These are phyloP conservation scores for Bungarus multicinctus DNA, from an alignment of 2,113 vertebrate genomes.

Conservation along the genomic window DNA sequence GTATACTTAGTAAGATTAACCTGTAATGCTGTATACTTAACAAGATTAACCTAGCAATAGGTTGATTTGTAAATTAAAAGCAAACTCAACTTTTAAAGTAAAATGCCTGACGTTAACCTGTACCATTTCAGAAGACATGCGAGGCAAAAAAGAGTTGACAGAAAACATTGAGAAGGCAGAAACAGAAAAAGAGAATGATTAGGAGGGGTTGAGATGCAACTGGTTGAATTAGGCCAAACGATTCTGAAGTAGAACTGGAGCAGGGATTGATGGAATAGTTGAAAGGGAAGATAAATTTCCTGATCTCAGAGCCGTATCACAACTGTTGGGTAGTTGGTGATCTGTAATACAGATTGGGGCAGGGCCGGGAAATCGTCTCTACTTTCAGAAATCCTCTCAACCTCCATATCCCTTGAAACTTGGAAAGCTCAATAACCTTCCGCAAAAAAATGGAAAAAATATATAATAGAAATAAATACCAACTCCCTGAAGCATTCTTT, in stretches of 20 bases:
- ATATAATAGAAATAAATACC: neutral
- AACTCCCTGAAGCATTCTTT: neutral
- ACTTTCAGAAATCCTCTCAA: neutral
- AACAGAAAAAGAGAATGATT: neutral
- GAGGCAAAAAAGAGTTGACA: neutral
- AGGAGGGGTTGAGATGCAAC: neutral
- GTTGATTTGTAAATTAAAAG: neutral
- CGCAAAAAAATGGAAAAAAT: neutral
- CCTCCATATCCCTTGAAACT: neutral
- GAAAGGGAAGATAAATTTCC: neutral
- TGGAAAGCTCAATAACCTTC: neutral
- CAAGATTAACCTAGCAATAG: neutral
- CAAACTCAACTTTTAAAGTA: neutral
- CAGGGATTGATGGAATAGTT: neutral
- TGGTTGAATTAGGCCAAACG: neutral
- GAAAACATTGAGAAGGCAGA: neutral
- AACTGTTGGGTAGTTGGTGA: neutral
- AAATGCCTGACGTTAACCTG: neutral
- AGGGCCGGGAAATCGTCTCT: neutral
- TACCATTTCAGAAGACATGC: neutral
- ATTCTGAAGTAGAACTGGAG: neutral
- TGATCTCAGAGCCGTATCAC: neutral
- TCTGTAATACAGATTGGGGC: neutral
- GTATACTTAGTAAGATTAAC: no score
- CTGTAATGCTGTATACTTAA: neutral